Evolutionary conservation across 2,888 invertebrate genomes (phyloP).

Genomic region (Carpatolechia fugitivella): DNA sequence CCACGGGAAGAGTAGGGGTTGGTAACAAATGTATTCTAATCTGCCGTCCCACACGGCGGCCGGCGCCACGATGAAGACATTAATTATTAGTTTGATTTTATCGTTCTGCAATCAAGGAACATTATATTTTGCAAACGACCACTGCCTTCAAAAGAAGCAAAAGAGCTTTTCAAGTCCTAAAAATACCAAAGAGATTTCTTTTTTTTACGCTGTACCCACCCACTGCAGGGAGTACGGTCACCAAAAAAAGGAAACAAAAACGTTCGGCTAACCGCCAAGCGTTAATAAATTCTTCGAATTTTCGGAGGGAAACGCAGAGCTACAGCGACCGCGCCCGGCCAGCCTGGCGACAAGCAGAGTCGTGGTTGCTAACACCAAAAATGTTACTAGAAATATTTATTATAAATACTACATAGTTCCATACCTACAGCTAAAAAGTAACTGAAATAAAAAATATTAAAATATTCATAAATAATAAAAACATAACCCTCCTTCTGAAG

Average conservation of each 20-base stretch:
- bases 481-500: too few species aligned
- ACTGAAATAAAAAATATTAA: too few species aligned
- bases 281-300: constrained; percentile 74
- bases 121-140: constrained; percentile 3
- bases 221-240: constrained; percentile 49
- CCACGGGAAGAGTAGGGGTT: too few species aligned
- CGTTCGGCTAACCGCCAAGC: constrained; percentile 69
- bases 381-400: not conserved
- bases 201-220: constrained; percentile 45
- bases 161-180: constrained; percentile 22
- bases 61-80: too few species aligned
- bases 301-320: constrained; percentile 45
- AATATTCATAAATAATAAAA: too few species aligned
- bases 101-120: not conserved
- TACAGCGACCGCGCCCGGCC: constrained; percentile 17
- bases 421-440: too few species aligned
- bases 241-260: constrained; percentile 62
- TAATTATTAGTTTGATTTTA: not conserved
- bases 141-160: constrained; percentile 10
- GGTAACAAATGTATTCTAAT: too few species aligned
- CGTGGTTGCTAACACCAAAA: constrained; percentile 19
- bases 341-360: not conserved
- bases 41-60: too few species aligned
- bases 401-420: too few species aligned
- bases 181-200: constrained; percentile 42